Percentiles rank a stretch among this genome's conserved stretches.
phyloP scores from a whole-genome alignment of 35 echinoderm and acorn worm species.

The Antedon bifida region DNA sequence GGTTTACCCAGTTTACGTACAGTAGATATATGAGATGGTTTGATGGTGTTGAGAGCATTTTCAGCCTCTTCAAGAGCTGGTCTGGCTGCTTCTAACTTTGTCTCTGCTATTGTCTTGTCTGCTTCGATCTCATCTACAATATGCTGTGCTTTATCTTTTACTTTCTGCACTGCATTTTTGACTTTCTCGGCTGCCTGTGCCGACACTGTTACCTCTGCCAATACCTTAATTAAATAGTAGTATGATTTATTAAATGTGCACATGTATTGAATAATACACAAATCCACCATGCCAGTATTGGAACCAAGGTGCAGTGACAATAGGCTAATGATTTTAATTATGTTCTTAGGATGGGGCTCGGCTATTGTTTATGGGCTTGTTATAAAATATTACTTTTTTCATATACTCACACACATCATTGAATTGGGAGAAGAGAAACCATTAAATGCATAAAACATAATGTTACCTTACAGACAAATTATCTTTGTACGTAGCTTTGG shows the following conservation, averaged over 20 bases:
- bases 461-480: no score
- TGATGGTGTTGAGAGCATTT: conserved; percentile 80
- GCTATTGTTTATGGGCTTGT: no score
- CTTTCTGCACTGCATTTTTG: conserved; percentile 74
- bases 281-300: no score
- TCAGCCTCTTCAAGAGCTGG: conserved; percentile 93
- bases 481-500: no score
- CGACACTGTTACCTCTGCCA: conserved; percentile 92
- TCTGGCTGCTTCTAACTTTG: conserved; percentile 79
- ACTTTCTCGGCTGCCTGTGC: conserved; percentile 91
- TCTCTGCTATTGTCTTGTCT: conserved; percentile 62
- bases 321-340: no score
- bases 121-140: conserved; percentile 94
- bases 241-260: not conserved
- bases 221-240: conserved; percentile 48
- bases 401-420: no score
- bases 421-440: no score
- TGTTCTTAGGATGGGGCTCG: no score
- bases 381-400: no score
- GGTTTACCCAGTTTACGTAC: conserved; percentile 93
- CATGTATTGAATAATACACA: no score
- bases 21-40: conserved; percentile 91
- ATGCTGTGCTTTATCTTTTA: conserved; percentile 92
- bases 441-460: no score
- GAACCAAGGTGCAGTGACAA: no score